Conservation (phyloP, 2,113 vertebrate species). For the Callipepla squamata region DNA sequence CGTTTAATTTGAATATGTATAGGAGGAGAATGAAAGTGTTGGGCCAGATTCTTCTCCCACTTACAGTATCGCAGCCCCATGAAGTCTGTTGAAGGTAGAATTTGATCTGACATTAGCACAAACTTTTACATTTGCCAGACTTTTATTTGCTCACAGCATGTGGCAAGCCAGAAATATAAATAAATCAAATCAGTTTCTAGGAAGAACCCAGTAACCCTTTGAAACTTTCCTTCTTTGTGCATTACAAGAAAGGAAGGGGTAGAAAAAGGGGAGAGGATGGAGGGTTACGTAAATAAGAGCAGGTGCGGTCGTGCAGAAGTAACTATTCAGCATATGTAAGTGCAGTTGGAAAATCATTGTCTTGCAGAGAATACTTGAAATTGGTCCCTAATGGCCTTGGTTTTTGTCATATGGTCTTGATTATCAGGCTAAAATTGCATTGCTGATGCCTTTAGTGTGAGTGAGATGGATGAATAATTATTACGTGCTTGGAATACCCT, state of each 20-base stretch:
- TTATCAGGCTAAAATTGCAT: constrained; percentile 93
- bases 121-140: constrained; percentile 59
- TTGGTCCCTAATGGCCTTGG: constrained; percentile 92
- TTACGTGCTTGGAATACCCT: constrained; percentile 86
- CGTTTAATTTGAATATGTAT: constrained; percentile 66
- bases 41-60: constrained; percentile 60
- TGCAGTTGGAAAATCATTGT: constrained; percentile 91
- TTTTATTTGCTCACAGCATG: constrained; percentile 56
- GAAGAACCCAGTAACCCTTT: constrained; percentile 59
- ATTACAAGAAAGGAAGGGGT: constrained; percentile 63
- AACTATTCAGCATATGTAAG: constrained; percentile 91
- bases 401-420: constrained; percentile 92
- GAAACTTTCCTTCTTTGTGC: constrained; percentile 61
- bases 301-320: constrained; percentile 85
- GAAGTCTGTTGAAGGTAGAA: constrained; percentile 45
- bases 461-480: constrained; percentile 90
- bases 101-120: constrained; percentile 66
- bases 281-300: constrained; percentile 80
- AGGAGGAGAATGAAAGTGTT: constrained; percentile 39
- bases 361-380: constrained; percentile 90
- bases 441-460: constrained; percentile 86
- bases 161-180: constrained; percentile 31
- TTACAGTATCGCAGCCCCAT: constrained; percentile 51
- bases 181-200: constrained; percentile 60
- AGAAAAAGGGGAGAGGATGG: constrained; percentile 55